Evolutionary conservation across 2,888 invertebrate genomes (phyloP), one percentile per base, ranked within the genome.

Genomic region (Keiferia lycopersicella): DNA sequence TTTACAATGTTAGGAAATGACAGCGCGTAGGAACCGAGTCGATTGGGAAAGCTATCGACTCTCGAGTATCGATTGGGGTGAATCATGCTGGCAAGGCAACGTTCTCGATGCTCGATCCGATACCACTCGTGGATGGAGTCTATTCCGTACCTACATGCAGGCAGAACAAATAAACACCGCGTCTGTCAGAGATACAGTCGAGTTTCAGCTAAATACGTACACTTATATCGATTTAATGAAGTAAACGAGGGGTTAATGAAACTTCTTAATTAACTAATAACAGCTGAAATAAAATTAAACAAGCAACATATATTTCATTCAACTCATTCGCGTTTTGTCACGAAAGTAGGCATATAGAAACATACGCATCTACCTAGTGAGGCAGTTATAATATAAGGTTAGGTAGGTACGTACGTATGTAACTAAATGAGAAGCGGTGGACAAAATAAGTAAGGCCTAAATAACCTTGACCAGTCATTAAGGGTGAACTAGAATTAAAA

Each of bases 401-500:
- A 34, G 34, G 34, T 34, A 34, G 34, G 34, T 34, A 34, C 10
- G 8, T 48, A 48, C 1, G 1, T 20, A 51, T 20, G 53, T 14
- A n/a, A n/a, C 26, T 3, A 56, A 30, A n/a, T 56, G 12, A 2
- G 14, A n/a, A 30, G 11, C 26, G 14, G 14, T n/a, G 30, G 30
- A n/a, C 20, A 18, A 50, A 50, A 8, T 45, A 45, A 45, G 16
- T 22, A 20, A 22, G 73, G 34, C 34, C 34, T 72, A 73, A 66
- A 67, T 76, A 86, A 85, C 88, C 88, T 87, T 88, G 87, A 87
- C 83, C 82, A 80, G 76, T 71, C 76, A 75, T 74, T 70, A 79
- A 86, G 82, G 75, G 80, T 78, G 89, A 88, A 88, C 84, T 87
- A 76, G 72, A 66, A 72, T 71, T 74, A 74, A 18, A 14, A 41